phyloP scores from a whole-genome alignment of 2,113 vertebrate genomes.

The Pantherophis guttatus region DNA sequence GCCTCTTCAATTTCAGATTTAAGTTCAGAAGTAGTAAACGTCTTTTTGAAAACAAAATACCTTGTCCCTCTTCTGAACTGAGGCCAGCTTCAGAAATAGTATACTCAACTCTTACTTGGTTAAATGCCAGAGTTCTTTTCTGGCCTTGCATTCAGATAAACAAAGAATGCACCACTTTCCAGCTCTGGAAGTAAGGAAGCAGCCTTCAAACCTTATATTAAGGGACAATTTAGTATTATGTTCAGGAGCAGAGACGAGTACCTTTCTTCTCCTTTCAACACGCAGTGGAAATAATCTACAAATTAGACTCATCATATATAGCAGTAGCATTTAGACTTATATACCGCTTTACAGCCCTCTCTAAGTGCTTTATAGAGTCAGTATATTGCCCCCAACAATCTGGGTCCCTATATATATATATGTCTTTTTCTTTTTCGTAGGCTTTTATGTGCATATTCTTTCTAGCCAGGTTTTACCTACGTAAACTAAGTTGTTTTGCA shows the following conservation, averaged over 20 bases:
- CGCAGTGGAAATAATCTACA: background rate
- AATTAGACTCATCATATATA: background rate
- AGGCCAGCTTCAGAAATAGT: conserved; percentile 39
- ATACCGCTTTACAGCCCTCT: too few species aligned
- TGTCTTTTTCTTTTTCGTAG: too few species aligned
- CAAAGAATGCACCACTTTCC: background rate
- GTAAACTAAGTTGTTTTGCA: too few species aligned
- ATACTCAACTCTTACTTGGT: conserved; percentile 52
- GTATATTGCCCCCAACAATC: too few species aligned
- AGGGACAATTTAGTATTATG: background rate
- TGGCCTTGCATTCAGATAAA: conserved; percentile 59
- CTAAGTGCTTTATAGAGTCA: too few species aligned
- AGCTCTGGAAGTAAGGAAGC: background rate
- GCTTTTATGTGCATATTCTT: too few species aligned
- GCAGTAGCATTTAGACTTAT: too few species aligned
- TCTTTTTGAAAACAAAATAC: conserved; percentile 20
- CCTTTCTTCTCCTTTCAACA: background rate
- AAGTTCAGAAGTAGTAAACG: conserved; percentile 33
- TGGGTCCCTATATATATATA: too few species aligned
- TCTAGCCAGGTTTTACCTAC: too few species aligned
- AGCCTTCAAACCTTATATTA: background rate
- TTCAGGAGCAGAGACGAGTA: background rate
- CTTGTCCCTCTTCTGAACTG: background rate
- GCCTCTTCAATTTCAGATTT: conserved; percentile 41
- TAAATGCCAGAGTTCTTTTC: conserved; percentile 46